phyloP scores from a whole-genome alignment of 2,113 vertebrate genomes.

The Oenanthe oenanthe region DNA sequence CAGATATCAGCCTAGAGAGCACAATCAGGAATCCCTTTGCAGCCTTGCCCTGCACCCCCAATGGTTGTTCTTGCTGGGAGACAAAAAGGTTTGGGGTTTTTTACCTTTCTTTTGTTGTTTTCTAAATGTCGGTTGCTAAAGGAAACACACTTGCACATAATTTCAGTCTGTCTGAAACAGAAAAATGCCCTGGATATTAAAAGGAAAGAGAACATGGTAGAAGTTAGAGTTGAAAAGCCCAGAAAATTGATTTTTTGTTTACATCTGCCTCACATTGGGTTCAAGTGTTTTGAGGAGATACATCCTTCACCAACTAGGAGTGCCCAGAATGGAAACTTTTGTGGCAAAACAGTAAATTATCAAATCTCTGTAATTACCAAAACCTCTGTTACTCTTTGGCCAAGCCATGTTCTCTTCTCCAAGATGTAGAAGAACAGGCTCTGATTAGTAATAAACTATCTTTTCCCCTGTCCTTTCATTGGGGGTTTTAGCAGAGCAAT shows the following conservation, averaged over 20 bases:
- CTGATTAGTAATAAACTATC: no score
- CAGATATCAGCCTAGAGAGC: neutral
- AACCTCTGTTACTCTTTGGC: neutral
- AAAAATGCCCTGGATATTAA: neutral
- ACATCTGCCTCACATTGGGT: neutral
- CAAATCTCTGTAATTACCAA: neutral
- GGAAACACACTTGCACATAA: neutral
- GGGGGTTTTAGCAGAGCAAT: neutral
- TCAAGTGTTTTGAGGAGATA: neutral
- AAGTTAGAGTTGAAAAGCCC: neutral
- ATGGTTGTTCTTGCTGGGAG: neutral
- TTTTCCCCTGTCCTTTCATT: neutral
- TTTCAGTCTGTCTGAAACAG: neutral
- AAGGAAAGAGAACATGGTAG: neutral
- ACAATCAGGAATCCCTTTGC: neutral
- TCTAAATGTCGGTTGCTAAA: neutral
- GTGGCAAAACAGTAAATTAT: neutral
- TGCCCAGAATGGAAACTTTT: neutral
- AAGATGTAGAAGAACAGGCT: accelerated
- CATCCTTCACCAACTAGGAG: accelerated
- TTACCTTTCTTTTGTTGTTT: neutral
- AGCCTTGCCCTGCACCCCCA: neutral
- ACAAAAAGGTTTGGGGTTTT: neutral
- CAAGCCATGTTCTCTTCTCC: neutral
- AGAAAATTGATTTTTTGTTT: neutral